A percentile compares a stretch with the other conserved stretches of the same genome.
phyloP scores from a whole-genome alignment of 1,140 invertebrate genomes.

The Hetaerina americana region DNA sequence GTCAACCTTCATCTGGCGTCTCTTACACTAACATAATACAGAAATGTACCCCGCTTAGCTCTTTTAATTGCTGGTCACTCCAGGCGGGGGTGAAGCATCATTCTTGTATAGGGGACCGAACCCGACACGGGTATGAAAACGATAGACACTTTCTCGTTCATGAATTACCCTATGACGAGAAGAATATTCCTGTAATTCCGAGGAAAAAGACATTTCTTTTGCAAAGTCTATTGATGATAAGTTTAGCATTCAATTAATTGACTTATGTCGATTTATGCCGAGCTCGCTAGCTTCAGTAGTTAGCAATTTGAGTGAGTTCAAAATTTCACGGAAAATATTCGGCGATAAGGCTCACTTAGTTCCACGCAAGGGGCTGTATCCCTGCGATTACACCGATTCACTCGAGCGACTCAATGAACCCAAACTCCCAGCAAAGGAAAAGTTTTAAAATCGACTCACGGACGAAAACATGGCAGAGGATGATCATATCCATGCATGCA shows the following conservation, averaged over 20 bases:
- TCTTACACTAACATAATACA: not conserved
- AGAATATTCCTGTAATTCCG: too few relatives aligned
- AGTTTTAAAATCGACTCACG: not conserved
- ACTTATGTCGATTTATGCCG: not conserved
- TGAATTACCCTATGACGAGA: too few relatives aligned
- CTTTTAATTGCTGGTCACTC: not conserved
- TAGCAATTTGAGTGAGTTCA: not conserved
- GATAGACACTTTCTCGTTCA: not conserved
- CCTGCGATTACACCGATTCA: not conserved
- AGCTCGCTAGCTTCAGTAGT: not conserved
- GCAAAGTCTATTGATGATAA: not conserved
- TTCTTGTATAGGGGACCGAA: not conserved
- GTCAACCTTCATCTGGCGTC: not conserved
- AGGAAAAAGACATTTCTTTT: not conserved
- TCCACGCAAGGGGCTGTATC: not conserved
- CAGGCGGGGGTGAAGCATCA: not conserved
- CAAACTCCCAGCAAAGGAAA: not conserved
- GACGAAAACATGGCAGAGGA: slow-evolving; percentile 12
- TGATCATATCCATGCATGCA: slow-evolving; percentile 28
- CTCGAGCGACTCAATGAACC: not conserved
- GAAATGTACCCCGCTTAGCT: not conserved
- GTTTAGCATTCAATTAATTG: too few relatives aligned
- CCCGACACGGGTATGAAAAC: not conserved
- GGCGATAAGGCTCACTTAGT: not conserved
- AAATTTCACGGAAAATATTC: not conserved